Base-by-base conservation (phyloP, 2,888 invertebrate species). In the Hydrotaea diabolus region DNA sequence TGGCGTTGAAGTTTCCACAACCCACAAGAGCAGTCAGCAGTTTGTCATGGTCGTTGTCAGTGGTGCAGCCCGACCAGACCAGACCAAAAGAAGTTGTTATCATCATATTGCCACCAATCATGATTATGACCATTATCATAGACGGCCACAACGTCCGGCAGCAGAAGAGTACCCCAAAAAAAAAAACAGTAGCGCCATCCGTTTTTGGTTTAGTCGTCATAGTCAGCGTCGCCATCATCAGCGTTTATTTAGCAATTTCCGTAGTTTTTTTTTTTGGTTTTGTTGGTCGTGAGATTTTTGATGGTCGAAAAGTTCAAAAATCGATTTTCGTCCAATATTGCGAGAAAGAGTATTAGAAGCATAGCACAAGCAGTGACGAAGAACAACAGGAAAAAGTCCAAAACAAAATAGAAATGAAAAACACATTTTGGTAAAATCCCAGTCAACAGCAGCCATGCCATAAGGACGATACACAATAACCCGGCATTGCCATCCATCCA, bases 211-310 rank as follows among this genome's bases (percentile, higher is more conserved):
- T 76, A 78, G 46, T 46, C 80, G 85, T 86, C 31, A 7, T 31
- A n/a, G n/a, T n/a, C n/a, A n/a, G n/a, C 31, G 31, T 31, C 31
- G 31, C 31, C 31, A 31, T 31, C 88, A 87, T 88, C 87, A 88
- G 77, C 87, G 87, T 86, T 89, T 88, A 89, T 89, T 89, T 87
- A 88, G 87, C 89, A 88, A 89, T 89, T 88, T 89, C 86, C 88
- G 88, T 85, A 80, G 57, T 39, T 77, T 82, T 85, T 82, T 76
- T 64, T 80, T 85, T 82, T 79, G 77, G 17, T 84, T 82, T 79
- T 75, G 15, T 17, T 23, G 7, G 74, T 79, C 19, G 36, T 46
- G 26, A 36, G 57, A 23, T 53, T 64, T 77, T 66, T 77, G 73
- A 80, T 86, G 53, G 77, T 77, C 77, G 53, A 75, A 39, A 77